Conservation (phyloP, 2,113 vertebrate genomes). For the Capra hircus region DNA sequence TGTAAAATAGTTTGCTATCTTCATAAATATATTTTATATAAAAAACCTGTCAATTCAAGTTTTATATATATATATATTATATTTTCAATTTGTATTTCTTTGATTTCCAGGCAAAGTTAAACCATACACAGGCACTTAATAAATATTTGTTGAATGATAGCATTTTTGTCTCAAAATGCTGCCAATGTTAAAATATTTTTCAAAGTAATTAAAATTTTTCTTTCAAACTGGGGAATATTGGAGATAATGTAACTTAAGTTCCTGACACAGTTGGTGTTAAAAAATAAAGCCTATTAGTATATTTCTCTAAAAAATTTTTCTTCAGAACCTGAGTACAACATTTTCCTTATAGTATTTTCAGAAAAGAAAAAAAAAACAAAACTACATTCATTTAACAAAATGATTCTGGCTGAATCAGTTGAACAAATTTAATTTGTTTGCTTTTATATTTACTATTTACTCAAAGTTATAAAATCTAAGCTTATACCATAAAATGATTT, state of each 20-base stretch:
- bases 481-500: not conserved
- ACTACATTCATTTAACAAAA: not conserved
- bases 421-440: not conserved
- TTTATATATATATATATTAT: not conserved
- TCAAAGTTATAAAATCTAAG: slow-evolving; percentile 15
- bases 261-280: not conserved
- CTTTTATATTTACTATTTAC: not conserved
- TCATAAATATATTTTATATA: not conserved
- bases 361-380: not conserved
- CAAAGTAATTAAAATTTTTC: not conserved
- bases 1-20: not conserved
- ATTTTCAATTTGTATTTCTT: slow-evolving; percentile 7
- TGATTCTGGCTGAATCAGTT: not conserved
- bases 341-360: slow-evolving; percentile 12
- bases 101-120: not conserved
- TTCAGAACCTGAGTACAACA: not conserved
- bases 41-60: not conserved
- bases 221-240: not conserved
- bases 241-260: not conserved
- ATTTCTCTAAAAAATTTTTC: not conserved
- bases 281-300: not conserved
- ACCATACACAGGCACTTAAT: not conserved
- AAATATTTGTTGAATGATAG: not conserved
- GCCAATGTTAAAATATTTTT: not conserved
- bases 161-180: not conserved